Base-by-base conservation (phyloP, 1,140 invertebrate species). In the Drosophila elegans region DNA sequence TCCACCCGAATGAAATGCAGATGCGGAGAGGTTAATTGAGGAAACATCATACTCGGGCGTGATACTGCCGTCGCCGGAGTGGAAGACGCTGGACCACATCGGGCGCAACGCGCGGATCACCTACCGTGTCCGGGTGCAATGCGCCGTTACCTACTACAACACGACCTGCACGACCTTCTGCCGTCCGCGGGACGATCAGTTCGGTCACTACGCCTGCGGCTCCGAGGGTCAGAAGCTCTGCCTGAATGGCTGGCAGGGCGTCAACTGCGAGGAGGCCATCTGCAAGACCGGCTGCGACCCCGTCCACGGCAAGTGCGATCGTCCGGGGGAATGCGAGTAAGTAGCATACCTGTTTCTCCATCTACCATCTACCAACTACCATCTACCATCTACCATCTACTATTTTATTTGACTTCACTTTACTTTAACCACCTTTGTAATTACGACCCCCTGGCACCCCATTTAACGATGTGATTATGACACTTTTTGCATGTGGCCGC, bases 131-230 rank as follows among this genome's bases (percentile, higher is more conserved):
- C 95, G 98, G 56, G 97, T 99, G 27, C 94, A 96, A 80, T 99
- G 98, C 93, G 95, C 97, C 92, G 95, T 95, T 80, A 96, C 98
- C 93, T 99, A 99, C 93, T 99, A 98, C 94, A 98, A 98, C 91
- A 95, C 97, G 78, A 97, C 97, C 48, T 99, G 98, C 94, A 97
- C 97, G 77, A 97, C 97, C 90, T 96, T 98, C 91, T 99, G 98
- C 93, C 94, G 97, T 57, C 96, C 97, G 51, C 94, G 98, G 49
- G 95, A 99, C 93, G 98, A 99, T 93, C 95, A 96, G 90, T 98
- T 98, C 92, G 98, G 98, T 21, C 98, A 99, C 94, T 98, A 98
- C 93, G 95, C 95, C 55, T 99, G 98, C 94, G 95, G 96, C 75
- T 93, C 95, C 53, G 95, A 96, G 91, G 98, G 98, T 64, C 96